Evolutionary conservation across 1,140 invertebrate species (phyloP), one percentile per base, ranked within the genome.

Genomic region (Bombus picipes): DNA sequence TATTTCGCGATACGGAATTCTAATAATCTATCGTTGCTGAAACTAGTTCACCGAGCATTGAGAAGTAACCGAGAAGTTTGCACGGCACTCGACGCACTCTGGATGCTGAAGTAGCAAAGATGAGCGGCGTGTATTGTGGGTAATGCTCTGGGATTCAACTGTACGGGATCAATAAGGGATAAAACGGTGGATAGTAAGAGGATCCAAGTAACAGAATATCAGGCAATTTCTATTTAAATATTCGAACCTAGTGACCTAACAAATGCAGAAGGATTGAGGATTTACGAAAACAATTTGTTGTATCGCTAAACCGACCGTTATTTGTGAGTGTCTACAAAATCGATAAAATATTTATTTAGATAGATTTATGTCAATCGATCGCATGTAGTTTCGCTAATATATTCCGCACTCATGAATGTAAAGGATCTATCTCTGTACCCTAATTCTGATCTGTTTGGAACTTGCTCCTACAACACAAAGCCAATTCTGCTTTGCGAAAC

Each of bases 21-120:
- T 81, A 71, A 71, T 71, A 81, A 72, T 53, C 53, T 41, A 70
- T 59, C 68, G 34, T 41, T 41, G 18, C 13, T 47, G 71, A 74
- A 83, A 77, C 81, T 83, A 77, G 62, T 77, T 77, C 73, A 83
- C 62, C 32, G 81, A 75, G 71, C 57, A 82, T 47, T 32, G 71
- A 74, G 71, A 75, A 74, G 81, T 82, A 82, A 65, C 53, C n/a
- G 71, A 82, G 81, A 82, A 71, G 81, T 82, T 82, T 82, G 81
- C 81, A 59, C 34, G 41, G 22, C 39, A 65, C 81, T 83, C 41
- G 74, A 77, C 34, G 43, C 74, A 70, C 43, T 77, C n/a, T 25
- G 47, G 62, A 77, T 41, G 62, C 43, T 53, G 34, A 41, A 83
- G 81, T 77, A 70, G 62, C 73, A 34, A 68, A 76, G 62, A 70